Evolutionary conservation across 2,888 invertebrate genomes (phyloP), one percentile per base, ranked within the genome.

Genomic region (Nephrotoma flavescens): DNA sequence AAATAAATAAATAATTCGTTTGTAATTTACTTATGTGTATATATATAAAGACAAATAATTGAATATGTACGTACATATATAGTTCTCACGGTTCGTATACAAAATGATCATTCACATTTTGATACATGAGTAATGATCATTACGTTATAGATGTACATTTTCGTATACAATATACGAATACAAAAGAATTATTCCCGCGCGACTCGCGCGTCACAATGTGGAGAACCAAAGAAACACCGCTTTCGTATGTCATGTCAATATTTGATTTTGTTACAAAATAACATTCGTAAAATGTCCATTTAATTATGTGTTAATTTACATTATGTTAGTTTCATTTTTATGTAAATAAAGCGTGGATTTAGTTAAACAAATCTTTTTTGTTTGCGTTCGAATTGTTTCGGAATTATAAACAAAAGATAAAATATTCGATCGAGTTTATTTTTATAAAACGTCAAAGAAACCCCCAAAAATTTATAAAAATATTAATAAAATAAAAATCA

Each of bases 241-340:
- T 71, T 31, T 71, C 9, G 9, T 31, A 31, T 31, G 7, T n/a
- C 31, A 31, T 12, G 71, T 71, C 71, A 71, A 71, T 71, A 71
- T 71, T 71, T 71, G 31, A 71, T 71, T 71, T 71, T 11, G 31
- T 71, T 52, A 2, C n/a, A 52, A 52, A 71, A 71, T 71, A 71
- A 71, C 71, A 71, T 71, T 71, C 71, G 71, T 71, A 71, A 84
- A 84, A 84, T 84, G 42, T 84, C 84, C 84, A 84, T 84, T 84
- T 84, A 84, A 84, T 84, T 84, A 84, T 84, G 84, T 84, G 84
- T 42, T 84, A 84, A 84, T 83, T 83, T 83, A 83, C 83, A 41
- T 83, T 52, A 52, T 31, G 71, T 71, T 71, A 31, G 31, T 71
- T 31, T 71, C 31, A 31, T 71, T 71, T 31, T 71, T 71, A 31